A percentile compares a stretch with the other conserved stretches of the same genome.
phyloP scores from a whole-genome alignment of 2,888 invertebrate genomes.

The Drosophila rellima region DNA sequence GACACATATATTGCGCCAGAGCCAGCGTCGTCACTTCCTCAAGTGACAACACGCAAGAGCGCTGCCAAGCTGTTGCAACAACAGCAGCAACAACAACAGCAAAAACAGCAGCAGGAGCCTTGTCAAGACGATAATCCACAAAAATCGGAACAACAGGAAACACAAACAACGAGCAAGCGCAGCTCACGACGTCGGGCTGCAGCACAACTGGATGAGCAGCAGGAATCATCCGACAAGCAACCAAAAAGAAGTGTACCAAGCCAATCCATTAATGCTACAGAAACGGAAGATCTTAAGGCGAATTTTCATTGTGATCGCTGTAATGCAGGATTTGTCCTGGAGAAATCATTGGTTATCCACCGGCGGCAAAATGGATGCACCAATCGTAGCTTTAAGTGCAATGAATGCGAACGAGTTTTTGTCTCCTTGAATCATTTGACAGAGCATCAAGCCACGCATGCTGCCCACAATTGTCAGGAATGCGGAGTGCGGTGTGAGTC shows the following conservation, averaged over 20 bases:
- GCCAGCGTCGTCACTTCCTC: constrained; percentile 18
- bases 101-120: constrained; percentile 5
- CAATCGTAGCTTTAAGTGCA: constrained; percentile 86
- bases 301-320: constrained; percentile 82
- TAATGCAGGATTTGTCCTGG: constrained; percentile 83
- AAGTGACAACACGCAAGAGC: constrained; percentile 50
- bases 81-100: constrained; percentile 13
- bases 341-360: constrained; percentile 82
- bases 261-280: constrained; percentile 13
- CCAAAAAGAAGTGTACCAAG: constrained; percentile 18
- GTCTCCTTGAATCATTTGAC: constrained; percentile 87
- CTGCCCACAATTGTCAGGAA: constrained; percentile 74
- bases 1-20: constrained; percentile 57
- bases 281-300: constrained; percentile 40
- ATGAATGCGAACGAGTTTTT: constrained; percentile 86
- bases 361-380: constrained; percentile 86
- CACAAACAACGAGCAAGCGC: constrained; percentile 32
- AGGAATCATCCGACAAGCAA: constrained; percentile 21
- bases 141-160: constrained; percentile 6
- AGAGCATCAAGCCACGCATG: constrained; percentile 86
- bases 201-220: constrained; percentile 18
- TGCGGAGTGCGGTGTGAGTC: constrained; percentile 86
- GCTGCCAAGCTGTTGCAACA: constrained; percentile 42
- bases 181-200: constrained; percentile 43
- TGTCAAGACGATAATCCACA: constrained; percentile 10